Evolutionary conservation across 2,888 invertebrate species (phyloP), one percentile per base, ranked within the genome.

Genomic region (Aspidapion aeneum): DNA sequence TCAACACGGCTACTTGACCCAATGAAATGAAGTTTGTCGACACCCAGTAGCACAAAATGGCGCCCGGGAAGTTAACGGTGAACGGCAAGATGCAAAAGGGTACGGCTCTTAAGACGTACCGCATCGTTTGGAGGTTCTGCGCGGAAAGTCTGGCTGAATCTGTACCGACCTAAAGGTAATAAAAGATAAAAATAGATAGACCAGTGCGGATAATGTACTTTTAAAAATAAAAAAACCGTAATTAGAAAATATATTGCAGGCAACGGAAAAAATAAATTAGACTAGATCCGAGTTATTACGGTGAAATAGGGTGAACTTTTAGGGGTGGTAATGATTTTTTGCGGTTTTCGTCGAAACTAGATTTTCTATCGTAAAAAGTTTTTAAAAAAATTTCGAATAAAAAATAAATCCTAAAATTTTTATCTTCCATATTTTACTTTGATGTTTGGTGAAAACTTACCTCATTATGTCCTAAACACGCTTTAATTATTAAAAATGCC

Each of bases 31-130:
- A 85, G 78, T 98, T 98, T 71, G 90, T 91, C 21, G 93, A 88
- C 17, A 88, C 85, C 97, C 97, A 98, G 76, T 98, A 98, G 35
- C 90, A 88, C 54, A 95, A 82, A 74, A 98, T 89, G 0, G 91
- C 95, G 18, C 92, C 89, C 12, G 95, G 93, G 75, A 97, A 97
- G 76, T 92, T 90, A 54, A 94, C 85, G 7, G 90, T 93, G 74
- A 97, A 90, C 0, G 95, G 93, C 66, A 96, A 86, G 78, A 93
- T 87, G 1, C 90, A 69, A 3, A 96, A 0, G 0, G 97, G 96
- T 68, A 96, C 72, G 0, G 86, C 89, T 66, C 91, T 82, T 1
- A 97, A 76, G 1, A 90, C 80, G 76, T 92, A 92, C 77, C 87
- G 90, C 86, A 93, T 86, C 18, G 86, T 74, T 68, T 87, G 86